A percentile compares a stretch with the other conserved stretches of the same genome.
Evolutionary conservation across 1,140 invertebrate genomes (phyloP).

Genomic region (Drosophila teissieri): DNA sequence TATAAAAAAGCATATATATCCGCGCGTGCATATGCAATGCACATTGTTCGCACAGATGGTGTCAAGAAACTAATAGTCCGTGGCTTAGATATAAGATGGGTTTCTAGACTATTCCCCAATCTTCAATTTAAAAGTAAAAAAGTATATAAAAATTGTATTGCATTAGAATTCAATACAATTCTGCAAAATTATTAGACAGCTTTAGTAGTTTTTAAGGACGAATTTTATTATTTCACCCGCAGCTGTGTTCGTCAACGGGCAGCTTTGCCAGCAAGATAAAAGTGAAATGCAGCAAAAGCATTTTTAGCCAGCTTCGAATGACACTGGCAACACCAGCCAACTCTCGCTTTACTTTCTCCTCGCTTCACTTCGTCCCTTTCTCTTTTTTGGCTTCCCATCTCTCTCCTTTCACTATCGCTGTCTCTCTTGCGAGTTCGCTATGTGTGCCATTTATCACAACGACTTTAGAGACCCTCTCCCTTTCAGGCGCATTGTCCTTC

Average conservation of each 20-base stretch:
- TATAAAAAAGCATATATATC: conserved; percentile 43
- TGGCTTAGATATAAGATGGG: no score
- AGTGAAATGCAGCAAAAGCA: conserved; percentile 66
- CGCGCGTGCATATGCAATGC: conserved; percentile 4
- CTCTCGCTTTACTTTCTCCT: conserved; percentile 22
- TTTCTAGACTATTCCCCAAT: no score
- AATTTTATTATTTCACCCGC: background rate
- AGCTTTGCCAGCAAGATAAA: conserved; percentile 43
- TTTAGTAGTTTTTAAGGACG: background rate
- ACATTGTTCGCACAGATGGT: background rate
- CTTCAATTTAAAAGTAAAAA: no score
- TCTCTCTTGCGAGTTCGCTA: conserved; percentile 1
- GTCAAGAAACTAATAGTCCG: background rate
- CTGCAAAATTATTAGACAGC: no score
- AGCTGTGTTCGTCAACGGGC: conserved; percentile 9
- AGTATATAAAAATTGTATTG: no score
- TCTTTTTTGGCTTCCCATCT: background rate
- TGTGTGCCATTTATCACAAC: conserved; percentile 67
- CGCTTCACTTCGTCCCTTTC: conserved; percentile 5
- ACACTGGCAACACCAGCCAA: conserved; percentile 42
- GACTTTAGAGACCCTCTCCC: conserved; percentile 58
- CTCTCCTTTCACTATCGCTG: conserved; percentile 5
- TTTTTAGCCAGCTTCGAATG: conserved; percentile 54
- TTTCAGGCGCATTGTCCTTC: conserved; percentile 61
- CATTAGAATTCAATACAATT: no score